phyloP scores from a whole-genome alignment of 2,888 invertebrate genomes.

The Netelia melanura region DNA sequence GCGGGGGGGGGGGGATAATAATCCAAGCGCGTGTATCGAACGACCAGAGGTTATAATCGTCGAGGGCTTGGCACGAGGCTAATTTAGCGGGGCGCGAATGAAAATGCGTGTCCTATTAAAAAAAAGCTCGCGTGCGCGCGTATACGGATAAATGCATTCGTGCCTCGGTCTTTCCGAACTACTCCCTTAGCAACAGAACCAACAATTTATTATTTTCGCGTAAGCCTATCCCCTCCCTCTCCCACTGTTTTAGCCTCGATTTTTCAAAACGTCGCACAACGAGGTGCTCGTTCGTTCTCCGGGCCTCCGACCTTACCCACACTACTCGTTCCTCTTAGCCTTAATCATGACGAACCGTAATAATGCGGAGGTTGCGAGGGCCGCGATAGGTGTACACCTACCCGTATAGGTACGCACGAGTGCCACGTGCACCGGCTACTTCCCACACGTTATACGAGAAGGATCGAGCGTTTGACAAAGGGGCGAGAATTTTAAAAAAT shows the following conservation, averaged over 20 bases:
- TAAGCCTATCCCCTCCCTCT: background rate
- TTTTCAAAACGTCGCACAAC: conserved; percentile 22
- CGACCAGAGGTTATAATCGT: conserved; percentile 1
- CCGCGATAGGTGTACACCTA: no score
- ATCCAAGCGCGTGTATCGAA: no score
- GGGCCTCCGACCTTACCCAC: background rate
- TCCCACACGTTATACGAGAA: background rate
- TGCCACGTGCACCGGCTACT: background rate
- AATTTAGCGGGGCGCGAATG: conserved; percentile 17
- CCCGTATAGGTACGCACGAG: no score
- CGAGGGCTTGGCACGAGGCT: conserved; percentile 21
- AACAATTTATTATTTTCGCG: conserved; percentile 39
- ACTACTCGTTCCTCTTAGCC: background rate
- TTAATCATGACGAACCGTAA: conserved; percentile 27
- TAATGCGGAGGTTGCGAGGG: background rate
- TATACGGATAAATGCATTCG: background rate
- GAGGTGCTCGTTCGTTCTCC: background rate
- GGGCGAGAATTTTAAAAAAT: no score
- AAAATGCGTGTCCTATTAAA: conserved; percentile 26
- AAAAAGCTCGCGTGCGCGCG: conserved; percentile 1
- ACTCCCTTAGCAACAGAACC: background rate
- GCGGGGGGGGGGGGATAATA: no score
- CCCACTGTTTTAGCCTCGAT: conserved; percentile 8
- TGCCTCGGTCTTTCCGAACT: background rate
- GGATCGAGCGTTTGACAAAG: conserved; percentile 4